Evolutionary conservation across 2,797 vertebrate genomes (phyloP).

Genomic region (Sebastes goodei): DNA sequence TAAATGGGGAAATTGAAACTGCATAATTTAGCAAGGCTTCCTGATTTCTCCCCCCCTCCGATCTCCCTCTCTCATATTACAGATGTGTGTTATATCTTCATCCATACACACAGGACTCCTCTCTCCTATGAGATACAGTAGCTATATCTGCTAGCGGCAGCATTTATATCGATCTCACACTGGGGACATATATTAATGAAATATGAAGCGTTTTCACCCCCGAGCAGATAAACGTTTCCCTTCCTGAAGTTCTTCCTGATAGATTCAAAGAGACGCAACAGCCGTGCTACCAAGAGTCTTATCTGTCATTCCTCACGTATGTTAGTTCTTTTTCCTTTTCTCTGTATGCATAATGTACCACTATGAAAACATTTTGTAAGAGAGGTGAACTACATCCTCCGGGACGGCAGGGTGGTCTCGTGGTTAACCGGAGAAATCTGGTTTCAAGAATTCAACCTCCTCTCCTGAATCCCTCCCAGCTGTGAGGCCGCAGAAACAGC

Average conservation of each 20-base stretch:
- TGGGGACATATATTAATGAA: slow-evolving; percentile 10
- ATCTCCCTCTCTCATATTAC: neutral
- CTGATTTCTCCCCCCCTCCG: neutral
- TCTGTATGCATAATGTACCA: neutral
- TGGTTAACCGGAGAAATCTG: neutral
- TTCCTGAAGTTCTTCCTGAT: neutral
- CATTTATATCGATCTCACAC: slow-evolving; percentile 39
- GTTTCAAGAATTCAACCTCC: neutral
- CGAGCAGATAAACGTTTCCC: slow-evolving; percentile 8
- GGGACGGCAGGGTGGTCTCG: neutral
- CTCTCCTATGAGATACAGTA: neutral
- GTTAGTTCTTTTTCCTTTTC: neutral
- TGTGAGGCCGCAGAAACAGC: slow-evolving; percentile 15
- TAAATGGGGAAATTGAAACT: slow-evolving; percentile 70
- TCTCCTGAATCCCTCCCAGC: slow-evolving; percentile 4
- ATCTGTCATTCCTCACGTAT: neutral
- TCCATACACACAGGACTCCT: neutral
- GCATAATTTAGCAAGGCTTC: slow-evolving; percentile 63
- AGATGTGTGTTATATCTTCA: slow-evolving; percentile 11
- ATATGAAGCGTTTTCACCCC: slow-evolving; percentile 15
- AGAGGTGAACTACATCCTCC: neutral
- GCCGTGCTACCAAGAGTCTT: neutral
- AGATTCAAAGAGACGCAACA: neutral
- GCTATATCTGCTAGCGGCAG: neutral
- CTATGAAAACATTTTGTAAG: neutral